Base-by-base conservation (phyloP, 2,113 vertebrate genomes). In the Anguilla japonica region DNA sequence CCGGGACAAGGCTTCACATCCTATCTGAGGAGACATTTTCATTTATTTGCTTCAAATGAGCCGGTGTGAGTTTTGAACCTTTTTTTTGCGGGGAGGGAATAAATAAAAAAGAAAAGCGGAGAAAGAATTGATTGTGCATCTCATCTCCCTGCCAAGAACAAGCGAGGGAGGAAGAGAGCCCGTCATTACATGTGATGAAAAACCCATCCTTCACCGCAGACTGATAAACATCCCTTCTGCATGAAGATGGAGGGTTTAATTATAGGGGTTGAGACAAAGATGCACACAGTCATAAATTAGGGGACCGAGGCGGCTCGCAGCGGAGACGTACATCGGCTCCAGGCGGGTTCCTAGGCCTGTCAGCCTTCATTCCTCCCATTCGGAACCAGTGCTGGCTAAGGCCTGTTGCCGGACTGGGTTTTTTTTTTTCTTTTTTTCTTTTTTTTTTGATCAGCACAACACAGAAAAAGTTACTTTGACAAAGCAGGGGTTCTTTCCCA, bases 231-330 rank as follows among this genome's bases (percentile, higher is more conserved):
- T 29, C 2, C 1, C 75, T 53, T 18, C 71, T 14, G 81, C 84
- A 53, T 83, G 46, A 71, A 79, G 87, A 84, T 71, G 56, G 83
- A 81, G 82, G 56, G 87, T 81, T 87, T 87, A 87, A 87, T 87
- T 84, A 87, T 63, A 39, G 83, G 57, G 57, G 34, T 16, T 29
- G 41, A 81, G 83, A 78, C 75, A 63, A 80, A 84, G 86, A 50
- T 18, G 39, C 18, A 46, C 22, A 43, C 81, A 79, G 46, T n/a
- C 82, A 60, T 57, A 29, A 56, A 82, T 60, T 3, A 34, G 46
- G 46, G 16, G 22, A 1, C 67, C 15, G 34, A 18, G 67, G 43
- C 41, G 9, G 67, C 34, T 41, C 16, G 13, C 82, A 14, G 26
- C 26, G n/a, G 29, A 79, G 46, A 83, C 39, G 83, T 18, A 84